Conservation (phyloP, 2,888 invertebrate species). For the Stenoptilia bipunctidactyla region DNA sequence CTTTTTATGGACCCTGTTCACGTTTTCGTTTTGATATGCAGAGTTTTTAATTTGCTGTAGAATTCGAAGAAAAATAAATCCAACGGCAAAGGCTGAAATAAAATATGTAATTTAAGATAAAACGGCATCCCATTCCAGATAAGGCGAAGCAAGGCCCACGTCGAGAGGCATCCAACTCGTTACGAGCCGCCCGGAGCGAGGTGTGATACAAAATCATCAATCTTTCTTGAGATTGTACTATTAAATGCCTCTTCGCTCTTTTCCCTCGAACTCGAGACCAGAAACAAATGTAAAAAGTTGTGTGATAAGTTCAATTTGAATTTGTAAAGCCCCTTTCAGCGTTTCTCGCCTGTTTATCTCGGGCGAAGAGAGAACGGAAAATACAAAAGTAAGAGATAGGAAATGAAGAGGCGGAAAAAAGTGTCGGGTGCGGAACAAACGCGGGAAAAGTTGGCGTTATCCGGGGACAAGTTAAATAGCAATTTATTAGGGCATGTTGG, state of each 20-base stretch:
- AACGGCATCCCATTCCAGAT: constrained; percentile 67
- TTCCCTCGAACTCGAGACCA: constrained; percentile 66
- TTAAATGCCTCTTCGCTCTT: constrained; percentile 70
- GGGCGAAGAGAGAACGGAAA: constrained; percentile 60
- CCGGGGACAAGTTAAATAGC: constrained; percentile 71
- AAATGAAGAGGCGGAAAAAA: constrained; percentile 72
- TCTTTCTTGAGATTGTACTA: constrained; percentile 70
- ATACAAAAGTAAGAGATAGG: constrained; percentile 72
- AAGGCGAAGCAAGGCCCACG: constrained; percentile 65
- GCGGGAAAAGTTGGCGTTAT: constrained; percentile 69
- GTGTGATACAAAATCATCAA: constrained; percentile 73
- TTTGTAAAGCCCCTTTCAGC: constrained; percentile 72
- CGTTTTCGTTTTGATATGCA: no score
- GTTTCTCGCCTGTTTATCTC: constrained; percentile 71
- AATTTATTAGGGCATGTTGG: constrained; percentile 67
- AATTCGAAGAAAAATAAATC: no score
- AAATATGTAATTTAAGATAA: constrained; percentile 71
- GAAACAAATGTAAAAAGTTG: constrained; percentile 73
- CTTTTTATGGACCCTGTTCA: no score
- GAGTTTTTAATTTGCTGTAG: no score
- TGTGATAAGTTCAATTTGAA: constrained; percentile 73
- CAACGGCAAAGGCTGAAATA: constrained; percentile 22
- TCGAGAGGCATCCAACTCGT: constrained; percentile 64
- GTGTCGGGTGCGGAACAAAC: constrained; percentile 68
- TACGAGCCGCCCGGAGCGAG: constrained; percentile 69